Conservation (phyloP, 2,113 vertebrate species). For the Catharus bicknelli region DNA sequence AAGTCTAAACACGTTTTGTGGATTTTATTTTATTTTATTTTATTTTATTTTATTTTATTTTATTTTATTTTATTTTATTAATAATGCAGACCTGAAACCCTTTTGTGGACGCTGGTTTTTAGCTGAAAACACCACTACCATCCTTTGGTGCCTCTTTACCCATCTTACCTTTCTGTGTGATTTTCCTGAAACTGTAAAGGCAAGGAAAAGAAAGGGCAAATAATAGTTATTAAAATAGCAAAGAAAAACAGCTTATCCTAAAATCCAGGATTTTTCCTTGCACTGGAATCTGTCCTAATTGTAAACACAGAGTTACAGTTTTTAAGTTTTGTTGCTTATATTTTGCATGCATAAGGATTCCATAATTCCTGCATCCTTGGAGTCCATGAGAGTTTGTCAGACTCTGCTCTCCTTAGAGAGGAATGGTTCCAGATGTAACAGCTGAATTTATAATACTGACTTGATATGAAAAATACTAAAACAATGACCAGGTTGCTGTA, state of each 20-base stretch:
- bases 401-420: background rate
- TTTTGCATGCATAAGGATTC: background rate
- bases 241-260: background rate
- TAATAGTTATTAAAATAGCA: background rate
- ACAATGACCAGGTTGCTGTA: background rate
- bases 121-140: background rate
- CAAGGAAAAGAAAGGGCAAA: background rate
- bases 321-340: background rate
- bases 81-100: background rate
- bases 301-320: background rate
- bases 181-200: background rate
- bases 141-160: background rate
- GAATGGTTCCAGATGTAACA: background rate
- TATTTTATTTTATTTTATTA: background rate
- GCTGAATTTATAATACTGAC: background rate
- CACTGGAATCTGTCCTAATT: background rate
- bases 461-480: background rate
- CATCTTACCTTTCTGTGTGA: background rate
- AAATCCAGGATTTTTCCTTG: background rate
- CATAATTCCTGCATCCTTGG: background rate
- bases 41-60: background rate
- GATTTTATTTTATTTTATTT: background rate
- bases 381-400: background rate
- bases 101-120: background rate
- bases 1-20: background rate